Percentiles rank a stretch among this genome's conserved stretches.
phyloP scores from a whole-genome alignment of 2,888 invertebrate species.

The Scaptomyza tumidula region DNA sequence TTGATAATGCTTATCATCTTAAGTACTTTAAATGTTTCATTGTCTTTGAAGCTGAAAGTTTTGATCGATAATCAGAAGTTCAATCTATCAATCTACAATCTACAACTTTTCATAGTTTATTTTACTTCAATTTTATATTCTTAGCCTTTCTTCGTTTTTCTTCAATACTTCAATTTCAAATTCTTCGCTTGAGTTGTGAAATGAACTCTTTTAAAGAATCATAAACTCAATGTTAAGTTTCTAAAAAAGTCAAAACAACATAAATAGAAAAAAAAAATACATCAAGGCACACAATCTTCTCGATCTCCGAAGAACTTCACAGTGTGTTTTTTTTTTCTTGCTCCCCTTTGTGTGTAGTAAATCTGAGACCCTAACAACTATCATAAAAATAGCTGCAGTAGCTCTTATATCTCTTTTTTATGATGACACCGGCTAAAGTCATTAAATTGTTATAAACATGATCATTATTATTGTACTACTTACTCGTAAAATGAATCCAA shows the following conservation, averaged over 20 bases:
- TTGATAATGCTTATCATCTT: background rate
- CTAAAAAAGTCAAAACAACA: background rate
- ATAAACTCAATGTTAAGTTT: background rate
- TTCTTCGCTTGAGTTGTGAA: too few relatives aligned
- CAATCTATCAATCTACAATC: too few relatives aligned
- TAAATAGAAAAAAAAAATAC: slow-evolving; percentile 17
- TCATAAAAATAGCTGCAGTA: slow-evolving; percentile 49
- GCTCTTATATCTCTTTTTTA: slow-evolving; percentile 29
- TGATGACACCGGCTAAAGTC: slow-evolving; percentile 44
- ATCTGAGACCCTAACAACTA: slow-evolving; percentile 5
- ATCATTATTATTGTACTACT: slow-evolving; percentile 29
- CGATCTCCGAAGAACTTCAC: too few relatives aligned
- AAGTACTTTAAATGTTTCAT: too few relatives aligned
- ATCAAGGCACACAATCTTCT: background rate
- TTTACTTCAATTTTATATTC: too few relatives aligned
- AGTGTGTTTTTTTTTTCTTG: too few relatives aligned
- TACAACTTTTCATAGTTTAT: too few relatives aligned
- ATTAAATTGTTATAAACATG: slow-evolving; percentile 50
- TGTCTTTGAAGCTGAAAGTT: too few relatives aligned
- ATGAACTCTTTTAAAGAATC: too few relatives aligned
- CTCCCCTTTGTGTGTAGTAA: slow-evolving; percentile 1
- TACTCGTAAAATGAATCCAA: background rate
- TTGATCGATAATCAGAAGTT: too few relatives aligned
- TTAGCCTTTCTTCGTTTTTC: too few relatives aligned
- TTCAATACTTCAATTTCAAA: too few relatives aligned